Evolutionary conservation across 2,797 vertebrate species (phyloP).

Genomic region (Limnodromus scolopaceus): DNA sequence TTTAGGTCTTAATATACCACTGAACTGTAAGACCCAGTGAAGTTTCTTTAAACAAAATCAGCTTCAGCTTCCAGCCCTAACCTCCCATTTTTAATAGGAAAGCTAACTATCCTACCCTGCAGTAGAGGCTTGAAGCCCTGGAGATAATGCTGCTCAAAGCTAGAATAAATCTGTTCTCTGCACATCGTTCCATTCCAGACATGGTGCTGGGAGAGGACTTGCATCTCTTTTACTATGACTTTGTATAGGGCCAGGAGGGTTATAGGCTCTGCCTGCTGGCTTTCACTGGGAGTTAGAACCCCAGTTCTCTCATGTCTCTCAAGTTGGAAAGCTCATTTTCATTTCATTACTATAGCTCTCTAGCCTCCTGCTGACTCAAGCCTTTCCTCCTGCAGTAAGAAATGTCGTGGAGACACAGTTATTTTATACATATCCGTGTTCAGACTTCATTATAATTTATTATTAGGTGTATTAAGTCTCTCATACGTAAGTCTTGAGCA

Average conservation of each 20-base stretch:
- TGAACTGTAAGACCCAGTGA: neutral
- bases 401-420: neutral
- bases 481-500: neutral
- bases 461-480: neutral
- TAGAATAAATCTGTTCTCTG: neutral
- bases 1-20: neutral
- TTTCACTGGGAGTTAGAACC: neutral
- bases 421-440: neutral
- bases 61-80: neutral
- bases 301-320: neutral
- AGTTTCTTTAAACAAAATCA: neutral
- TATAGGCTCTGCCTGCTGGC: neutral
- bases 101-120: neutral
- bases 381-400: neutral
- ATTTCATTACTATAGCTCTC: neutral
- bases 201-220: neutral
- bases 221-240: neutral
- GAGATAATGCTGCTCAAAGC: neutral
- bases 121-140: neutral
- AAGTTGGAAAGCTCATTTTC: constrained; percentile 7
- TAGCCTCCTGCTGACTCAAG: constrained; percentile 12
- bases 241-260: neutral
- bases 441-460: constrained; percentile 25
- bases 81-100: neutral
- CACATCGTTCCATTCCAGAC: neutral